These are phyloP conservation scores for Cyphomyrus discorhynchus DNA, from an alignment of 2,113 vertebrate species.

Conservation along the genomic window DNA sequence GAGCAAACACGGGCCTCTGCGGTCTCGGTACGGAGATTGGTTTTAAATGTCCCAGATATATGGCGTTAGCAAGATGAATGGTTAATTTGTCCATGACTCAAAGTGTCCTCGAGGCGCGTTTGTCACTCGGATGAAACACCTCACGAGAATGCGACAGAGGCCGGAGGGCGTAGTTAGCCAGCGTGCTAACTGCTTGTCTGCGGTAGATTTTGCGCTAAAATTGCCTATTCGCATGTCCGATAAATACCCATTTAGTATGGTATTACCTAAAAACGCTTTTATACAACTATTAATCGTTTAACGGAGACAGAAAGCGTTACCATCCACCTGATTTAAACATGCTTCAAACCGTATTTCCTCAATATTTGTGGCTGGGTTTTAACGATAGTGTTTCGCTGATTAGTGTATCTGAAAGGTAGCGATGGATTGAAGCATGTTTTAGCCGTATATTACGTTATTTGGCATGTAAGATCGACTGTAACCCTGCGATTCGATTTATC, in stretches of 20 bases:
- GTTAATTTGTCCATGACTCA: background rate
- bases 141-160: conserved; percentile 50
- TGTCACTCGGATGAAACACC: conserved; percentile 51
- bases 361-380: background rate
- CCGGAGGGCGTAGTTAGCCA: conserved; percentile 50
- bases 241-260: background rate
- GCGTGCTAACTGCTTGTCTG: background rate
- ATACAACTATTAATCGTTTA: background rate
- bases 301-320: background rate
- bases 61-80: background rate
- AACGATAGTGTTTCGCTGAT: background rate
- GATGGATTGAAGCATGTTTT: background rate
- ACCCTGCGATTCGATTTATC: background rate
- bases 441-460: background rate
- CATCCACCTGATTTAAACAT: background rate
- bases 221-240: background rate
- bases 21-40: background rate
- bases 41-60: background rate
- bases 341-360: background rate
- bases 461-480: background rate
- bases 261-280: too few species aligned
- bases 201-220: background rate
- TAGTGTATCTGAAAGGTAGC: background rate
- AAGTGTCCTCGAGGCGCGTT: conserved; percentile 9
- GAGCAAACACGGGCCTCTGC: background rate